Conservation (phyloP, 2,797 vertebrate species). For the Alosa sapidissima region DNA sequence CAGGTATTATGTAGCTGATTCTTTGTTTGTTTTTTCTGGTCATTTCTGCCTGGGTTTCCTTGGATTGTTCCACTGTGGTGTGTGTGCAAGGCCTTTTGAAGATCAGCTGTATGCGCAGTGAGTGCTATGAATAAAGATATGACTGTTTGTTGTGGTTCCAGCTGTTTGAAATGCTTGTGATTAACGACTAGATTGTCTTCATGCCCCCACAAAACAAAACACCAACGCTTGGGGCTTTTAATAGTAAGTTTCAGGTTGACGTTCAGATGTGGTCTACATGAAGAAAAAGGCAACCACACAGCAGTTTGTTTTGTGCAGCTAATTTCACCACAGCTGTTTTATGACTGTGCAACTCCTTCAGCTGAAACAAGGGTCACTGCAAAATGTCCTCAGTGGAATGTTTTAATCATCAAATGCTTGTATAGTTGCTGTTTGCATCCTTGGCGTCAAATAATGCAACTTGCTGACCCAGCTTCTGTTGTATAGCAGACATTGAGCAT, state of each 20-base stretch:
- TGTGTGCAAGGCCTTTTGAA: neutral
- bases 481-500: neutral
- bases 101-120: neutral
- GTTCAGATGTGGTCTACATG: neutral
- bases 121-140: neutral
- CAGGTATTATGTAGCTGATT: slow-evolving; percentile 10
- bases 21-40: neutral
- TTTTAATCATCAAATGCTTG: neutral
- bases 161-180: slow-evolving; percentile 8
- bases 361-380: neutral
- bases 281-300: neutral
- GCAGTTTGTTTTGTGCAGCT: neutral
- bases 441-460: neutral
- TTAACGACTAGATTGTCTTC: neutral
- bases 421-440: neutral
- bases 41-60: neutral
- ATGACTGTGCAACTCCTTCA: neutral
- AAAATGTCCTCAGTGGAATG: neutral
- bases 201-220: neutral
- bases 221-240: neutral
- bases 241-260: neutral
- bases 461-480: neutral
- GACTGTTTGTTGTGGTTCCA: neutral
- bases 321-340: neutral
- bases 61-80: slow-evolving; percentile 5